Evolutionary conservation across 2,113 vertebrate species (phyloP).

Genomic region (Ariopsis seemanni): DNA sequence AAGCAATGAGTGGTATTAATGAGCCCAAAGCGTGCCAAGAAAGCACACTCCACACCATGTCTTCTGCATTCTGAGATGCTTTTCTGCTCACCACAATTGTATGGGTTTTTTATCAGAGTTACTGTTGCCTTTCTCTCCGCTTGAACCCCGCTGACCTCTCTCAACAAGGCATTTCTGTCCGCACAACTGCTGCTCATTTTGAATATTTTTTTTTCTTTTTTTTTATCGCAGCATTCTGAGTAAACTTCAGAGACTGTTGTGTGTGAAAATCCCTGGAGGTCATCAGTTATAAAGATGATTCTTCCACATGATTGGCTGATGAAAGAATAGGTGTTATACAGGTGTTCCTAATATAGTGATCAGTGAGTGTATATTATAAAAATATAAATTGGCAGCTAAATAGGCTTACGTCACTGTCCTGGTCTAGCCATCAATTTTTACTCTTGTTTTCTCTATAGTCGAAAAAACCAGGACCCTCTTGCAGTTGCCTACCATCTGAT

Average conservation of each 20-base stretch:
- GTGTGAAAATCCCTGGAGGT: neutral
- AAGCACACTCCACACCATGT: neutral
- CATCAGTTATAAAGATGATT: neutral
- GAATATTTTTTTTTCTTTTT: neutral
- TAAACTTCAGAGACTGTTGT: neutral
- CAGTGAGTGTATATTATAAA: neutral
- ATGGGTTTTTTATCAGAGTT: neutral
- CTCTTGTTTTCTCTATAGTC: conserved; percentile 51
- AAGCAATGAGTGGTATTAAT: neutral
- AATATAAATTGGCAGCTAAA: neutral
- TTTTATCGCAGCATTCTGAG: neutral
- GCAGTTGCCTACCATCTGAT: conserved; percentile 96
- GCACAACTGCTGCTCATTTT: neutral
- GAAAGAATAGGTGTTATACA: neutral
- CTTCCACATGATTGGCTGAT: neutral
- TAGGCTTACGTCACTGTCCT: neutral
- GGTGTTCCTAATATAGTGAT: neutral
- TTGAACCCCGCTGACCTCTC: neutral
- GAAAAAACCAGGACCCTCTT: conserved; percentile 93
- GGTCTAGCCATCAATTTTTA: neutral
- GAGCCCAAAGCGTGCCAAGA: neutral
- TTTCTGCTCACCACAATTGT: neutral
- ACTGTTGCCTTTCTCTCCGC: neutral
- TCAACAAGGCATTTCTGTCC: neutral
- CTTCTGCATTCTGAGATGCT: neutral